Conservation (phyloP, 2,113 vertebrate genomes). For the Elaphurus davidianus region DNA sequence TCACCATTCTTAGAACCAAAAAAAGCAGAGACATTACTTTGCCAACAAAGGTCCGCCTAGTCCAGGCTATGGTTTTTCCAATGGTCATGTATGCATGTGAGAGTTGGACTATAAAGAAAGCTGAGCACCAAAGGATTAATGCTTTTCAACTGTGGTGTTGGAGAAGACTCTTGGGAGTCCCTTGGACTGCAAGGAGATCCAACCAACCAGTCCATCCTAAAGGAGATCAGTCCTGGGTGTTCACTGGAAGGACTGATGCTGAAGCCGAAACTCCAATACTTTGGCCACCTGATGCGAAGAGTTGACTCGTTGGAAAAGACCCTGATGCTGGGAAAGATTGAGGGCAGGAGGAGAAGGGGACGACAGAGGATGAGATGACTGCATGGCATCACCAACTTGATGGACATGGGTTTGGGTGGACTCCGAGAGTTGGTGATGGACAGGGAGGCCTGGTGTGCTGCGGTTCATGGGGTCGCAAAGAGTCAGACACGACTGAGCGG, state of each 20-base stretch:
- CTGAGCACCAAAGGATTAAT: background rate
- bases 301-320: background rate
- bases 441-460: background rate
- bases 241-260: no score
- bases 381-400: background rate
- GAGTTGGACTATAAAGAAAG: background rate
- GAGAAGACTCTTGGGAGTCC: background rate
- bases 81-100: background rate
- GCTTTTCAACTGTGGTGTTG: background rate
- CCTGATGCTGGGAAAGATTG: background rate
- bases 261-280: background rate
- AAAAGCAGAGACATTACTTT: background rate
- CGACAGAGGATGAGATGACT: background rate
- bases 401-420: background rate
- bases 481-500: rapidly evolving
- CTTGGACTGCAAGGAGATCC: background rate
- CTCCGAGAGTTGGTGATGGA: background rate
- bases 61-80: background rate
- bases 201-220: no score
- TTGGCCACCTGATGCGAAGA: background rate
- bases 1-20: background rate
- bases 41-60: background rate
- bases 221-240: no score
- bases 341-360: background rate
- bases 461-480: background rate